Conservation (phyloP, 1,140 invertebrate species). For the Hyphantria cunea region DNA sequence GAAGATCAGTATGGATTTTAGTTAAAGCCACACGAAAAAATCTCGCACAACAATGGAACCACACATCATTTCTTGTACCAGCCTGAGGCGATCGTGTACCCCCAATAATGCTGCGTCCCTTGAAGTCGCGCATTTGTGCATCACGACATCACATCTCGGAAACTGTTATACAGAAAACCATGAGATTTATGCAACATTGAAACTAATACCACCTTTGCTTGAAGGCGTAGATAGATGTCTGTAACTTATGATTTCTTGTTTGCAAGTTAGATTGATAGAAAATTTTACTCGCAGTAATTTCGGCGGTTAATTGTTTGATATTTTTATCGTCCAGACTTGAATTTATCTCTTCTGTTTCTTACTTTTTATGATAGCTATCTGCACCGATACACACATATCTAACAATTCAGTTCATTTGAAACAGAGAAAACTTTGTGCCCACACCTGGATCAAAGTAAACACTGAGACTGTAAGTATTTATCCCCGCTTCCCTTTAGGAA, state of each 20-base stretch:
- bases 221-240: slow-evolving; percentile 7
- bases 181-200: slow-evolving; percentile 27
- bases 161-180: slow-evolving; percentile 27
- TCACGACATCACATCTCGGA: slow-evolving; percentile 29
- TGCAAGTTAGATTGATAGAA: slow-evolving; percentile 21
- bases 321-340: slow-evolving; percentile 9
- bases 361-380: too few species aligned
- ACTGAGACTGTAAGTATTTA: too few species aligned
- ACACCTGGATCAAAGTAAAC: too few species aligned
- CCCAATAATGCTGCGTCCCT: slow-evolving; percentile 34
- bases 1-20: too few species aligned
- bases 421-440: too few species aligned
- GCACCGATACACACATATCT: too few species aligned
- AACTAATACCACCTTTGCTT: slow-evolving; percentile 16
- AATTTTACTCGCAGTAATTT: background rate
- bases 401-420: too few species aligned
- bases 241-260: slow-evolving; percentile 23
- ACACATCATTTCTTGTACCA: slow-evolving; percentile 3
- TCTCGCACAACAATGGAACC: slow-evolving; percentile 4
- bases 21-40: background rate
- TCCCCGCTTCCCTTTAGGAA: too few species aligned
- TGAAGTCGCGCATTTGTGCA: slow-evolving; percentile 29
- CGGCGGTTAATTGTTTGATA: slow-evolving; percentile 1
- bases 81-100: slow-evolving; percentile 34
- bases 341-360: too few species aligned